phyloP scores from a whole-genome alignment of 2,797 vertebrate species.

The Tachyglossus aculeatus region DNA sequence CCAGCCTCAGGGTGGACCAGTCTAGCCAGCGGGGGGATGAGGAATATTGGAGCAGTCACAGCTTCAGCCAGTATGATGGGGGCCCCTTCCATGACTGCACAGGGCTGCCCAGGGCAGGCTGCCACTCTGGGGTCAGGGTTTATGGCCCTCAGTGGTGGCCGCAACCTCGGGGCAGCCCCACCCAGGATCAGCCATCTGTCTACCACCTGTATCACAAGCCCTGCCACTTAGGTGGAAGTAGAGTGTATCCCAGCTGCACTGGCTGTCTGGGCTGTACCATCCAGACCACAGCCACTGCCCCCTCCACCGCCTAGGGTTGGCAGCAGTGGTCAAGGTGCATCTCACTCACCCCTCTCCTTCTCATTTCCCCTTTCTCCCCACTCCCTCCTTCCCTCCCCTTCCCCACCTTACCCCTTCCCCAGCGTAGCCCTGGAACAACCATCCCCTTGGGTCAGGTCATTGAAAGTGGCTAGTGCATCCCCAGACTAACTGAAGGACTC shows the following conservation, averaged over 20 bases:
- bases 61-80: rapidly evolving
- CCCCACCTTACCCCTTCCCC: background rate
- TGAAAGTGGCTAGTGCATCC: too few relatives aligned
- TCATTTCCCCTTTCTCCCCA: background rate
- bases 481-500: too few relatives aligned
- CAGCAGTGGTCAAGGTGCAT: background rate
- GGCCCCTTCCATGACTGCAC: background rate
- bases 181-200: background rate
- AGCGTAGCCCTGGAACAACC: too few relatives aligned
- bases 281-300: background rate
- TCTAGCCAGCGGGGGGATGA: too few relatives aligned
- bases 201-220: background rate
- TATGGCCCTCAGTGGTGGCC: background rate
- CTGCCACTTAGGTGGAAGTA: background rate
- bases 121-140: background rate
- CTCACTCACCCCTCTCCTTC: background rate
- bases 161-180: background rate
- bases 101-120: background rate
- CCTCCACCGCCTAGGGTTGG: background rate
- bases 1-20: too few relatives aligned
- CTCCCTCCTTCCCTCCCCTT: rapidly evolving
- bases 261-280: too few relatives aligned
- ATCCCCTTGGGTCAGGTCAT: too few relatives aligned
- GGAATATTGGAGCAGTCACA: too few relatives aligned
- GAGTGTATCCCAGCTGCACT: too few relatives aligned